These are phyloP conservation scores for Laodelphax striatellus DNA, from an alignment of 1,140 invertebrate species.

Conservation along the genomic window DNA sequence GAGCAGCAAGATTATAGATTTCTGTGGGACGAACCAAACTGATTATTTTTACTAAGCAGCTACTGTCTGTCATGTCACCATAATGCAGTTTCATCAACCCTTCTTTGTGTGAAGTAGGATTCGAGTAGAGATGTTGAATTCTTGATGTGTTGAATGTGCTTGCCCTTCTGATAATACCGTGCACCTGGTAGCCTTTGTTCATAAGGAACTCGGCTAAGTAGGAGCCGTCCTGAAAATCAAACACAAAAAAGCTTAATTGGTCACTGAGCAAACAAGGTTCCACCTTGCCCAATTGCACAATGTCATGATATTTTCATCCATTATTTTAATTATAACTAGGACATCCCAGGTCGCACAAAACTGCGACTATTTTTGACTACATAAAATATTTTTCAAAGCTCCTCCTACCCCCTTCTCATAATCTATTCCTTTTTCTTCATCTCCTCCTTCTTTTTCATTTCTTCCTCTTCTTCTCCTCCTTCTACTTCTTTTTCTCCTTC, in stretches of 20 bases:
- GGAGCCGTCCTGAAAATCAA: conserved; percentile 83
- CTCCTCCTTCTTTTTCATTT: too few relatives aligned
- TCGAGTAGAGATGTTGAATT: conserved; percentile 91
- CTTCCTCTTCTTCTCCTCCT: too few relatives aligned
- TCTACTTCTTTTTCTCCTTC: too few relatives aligned
- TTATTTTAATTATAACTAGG: too few relatives aligned
- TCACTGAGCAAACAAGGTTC: conserved; percentile 7
- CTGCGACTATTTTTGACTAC: too few relatives aligned
- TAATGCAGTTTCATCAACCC: conserved; percentile 93
- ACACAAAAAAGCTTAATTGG: conserved; percentile 16
- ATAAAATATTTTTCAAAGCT: too few relatives aligned
- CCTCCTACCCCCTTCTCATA: too few relatives aligned
- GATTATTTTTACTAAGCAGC: conserved; percentile 94
- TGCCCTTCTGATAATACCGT: conserved; percentile 88
- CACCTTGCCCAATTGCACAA: too few relatives aligned
- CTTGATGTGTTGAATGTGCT: conserved; percentile 94
- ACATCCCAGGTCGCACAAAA: too few relatives aligned
- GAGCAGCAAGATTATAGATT: conserved; percentile 98
- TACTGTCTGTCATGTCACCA: conserved; percentile 97
- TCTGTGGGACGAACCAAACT: conserved; percentile 74
- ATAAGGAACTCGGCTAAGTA: conserved; percentile 95
- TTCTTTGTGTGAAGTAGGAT: conserved; percentile 70
- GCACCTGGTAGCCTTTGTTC: conserved; percentile 89
- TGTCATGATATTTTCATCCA: too few relatives aligned
- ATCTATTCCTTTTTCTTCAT: too few relatives aligned